Evolutionary conservation across 2,113 vertebrate genomes (phyloP).

Genomic region (Aspiorhynchus laticeps): DNA sequence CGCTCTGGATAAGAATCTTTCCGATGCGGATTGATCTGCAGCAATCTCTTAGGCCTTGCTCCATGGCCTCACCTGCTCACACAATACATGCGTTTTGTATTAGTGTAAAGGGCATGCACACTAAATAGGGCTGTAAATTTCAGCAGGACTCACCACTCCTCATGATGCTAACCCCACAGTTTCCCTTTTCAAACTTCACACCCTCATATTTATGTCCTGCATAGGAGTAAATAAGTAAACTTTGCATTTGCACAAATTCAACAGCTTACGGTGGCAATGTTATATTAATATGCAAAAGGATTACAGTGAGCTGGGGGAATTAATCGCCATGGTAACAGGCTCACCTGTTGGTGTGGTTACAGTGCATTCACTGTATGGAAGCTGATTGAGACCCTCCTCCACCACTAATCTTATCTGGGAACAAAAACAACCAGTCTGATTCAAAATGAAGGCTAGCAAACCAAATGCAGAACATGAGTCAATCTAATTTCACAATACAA

Average conservation of each 20-base stretch:
- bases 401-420: constrained; percentile 95
- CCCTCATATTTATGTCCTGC: constrained; percentile 97
- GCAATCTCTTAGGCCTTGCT: constrained; percentile 95
- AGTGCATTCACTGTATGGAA: constrained; percentile 95
- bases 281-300: neutral
- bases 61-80: constrained; percentile 91
- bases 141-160: constrained; percentile 85
- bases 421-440: constrained; percentile 7
- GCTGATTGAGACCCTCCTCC: constrained; percentile 96
- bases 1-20: constrained; percentile 98
- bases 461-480: neutral
- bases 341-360: constrained; percentile 97
- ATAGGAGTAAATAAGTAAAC: constrained; percentile 49
- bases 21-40: constrained; percentile 96
- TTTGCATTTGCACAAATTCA: neutral
- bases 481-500: neutral
- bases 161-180: constrained; percentile 99
- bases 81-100: neutral
- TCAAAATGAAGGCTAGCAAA: neutral
- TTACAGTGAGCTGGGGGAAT: constrained; percentile 34
- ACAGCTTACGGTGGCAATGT: neutral
- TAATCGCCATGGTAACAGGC: constrained; percentile 14
- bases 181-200: constrained; percentile 97
- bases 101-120: neutral
- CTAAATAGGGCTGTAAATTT: too few relatives aligned